Evolutionary conservation across 2,113 vertebrate genomes (phyloP), one percentile per base, ranked within the genome.

Genomic region (Cavia aperea): DNA sequence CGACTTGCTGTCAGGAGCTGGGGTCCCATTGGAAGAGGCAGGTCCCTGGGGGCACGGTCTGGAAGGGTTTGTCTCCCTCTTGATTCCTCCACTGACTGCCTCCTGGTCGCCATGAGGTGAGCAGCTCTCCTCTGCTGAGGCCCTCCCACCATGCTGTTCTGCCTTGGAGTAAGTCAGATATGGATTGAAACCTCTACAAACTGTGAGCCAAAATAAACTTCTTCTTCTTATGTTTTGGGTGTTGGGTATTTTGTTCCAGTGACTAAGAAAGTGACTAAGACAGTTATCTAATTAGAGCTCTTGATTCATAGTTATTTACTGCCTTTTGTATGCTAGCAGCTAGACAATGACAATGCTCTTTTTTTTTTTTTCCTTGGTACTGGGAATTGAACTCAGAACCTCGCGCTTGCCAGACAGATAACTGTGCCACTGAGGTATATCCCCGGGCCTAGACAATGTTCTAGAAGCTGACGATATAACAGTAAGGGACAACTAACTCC

Each of bases 291-390:
- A 73, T 7, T 19, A 70, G n/a, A 86, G 77, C 26, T 18, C 26
- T 70, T 39, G 62, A 82, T 85, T 93, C 49, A 33, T 82, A 54
- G 39, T 87, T 85, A 85, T 68, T 90, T 75, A 82, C n/a, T 43
- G 72, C 33, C 51, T 63, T 29, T 39, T 60, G 4, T 24, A 33
- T 68, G 51, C n/a, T 56, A 23, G 43, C 43, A 49, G 43, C 26
- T 77, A 58, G 43, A 63, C 31, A 66, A 26, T 46, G 58, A 90
- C 39, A 39, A 39, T 83, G 2, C 12, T 54, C 12, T 54, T 54
- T 54, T 9, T 54, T 54, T 54, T 54, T 58, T 58, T 58, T 58
- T 58, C 18, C 18, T 58, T 58, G 14, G 56, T 58, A 58, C 18
- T 58, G 56, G 56, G 56, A 58, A 19, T 58, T 58, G 56, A 58